These are phyloP conservation scores for Myotis findleyi DNA, from an alignment of 2,797 vertebrate species.

Conservation along the genomic window DNA sequence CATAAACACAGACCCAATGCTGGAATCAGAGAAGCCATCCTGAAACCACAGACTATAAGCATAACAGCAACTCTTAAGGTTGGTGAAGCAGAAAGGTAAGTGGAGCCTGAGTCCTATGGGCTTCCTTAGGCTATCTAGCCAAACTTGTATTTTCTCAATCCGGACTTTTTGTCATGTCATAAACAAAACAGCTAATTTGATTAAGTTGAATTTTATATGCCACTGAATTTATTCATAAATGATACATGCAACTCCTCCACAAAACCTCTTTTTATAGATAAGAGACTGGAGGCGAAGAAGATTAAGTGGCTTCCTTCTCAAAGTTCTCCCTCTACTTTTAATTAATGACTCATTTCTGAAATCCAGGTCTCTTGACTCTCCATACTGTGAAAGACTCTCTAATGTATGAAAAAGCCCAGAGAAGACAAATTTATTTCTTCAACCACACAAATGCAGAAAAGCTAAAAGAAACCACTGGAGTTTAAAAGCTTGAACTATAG, in stretches of 20 bases:
- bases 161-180: background rate
- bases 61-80: background rate
- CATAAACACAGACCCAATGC: background rate
- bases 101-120: background rate
- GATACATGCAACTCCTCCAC: background rate
- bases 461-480: background rate
- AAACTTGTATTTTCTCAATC: background rate
- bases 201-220: background rate
- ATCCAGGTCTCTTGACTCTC: background rate
- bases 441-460: background rate
- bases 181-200: background rate
- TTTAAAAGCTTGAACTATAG: background rate
- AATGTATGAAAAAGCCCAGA: background rate
- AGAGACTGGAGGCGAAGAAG: background rate
- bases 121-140: background rate
- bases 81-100: background rate
- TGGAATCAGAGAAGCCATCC: background rate
- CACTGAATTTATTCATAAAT: background rate
- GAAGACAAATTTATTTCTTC: background rate
- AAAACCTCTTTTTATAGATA: background rate
- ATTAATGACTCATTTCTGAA: background rate
- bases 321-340: background rate
- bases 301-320: background rate
- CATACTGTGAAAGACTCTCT: background rate
- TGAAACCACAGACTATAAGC: background rate